Evolutionary conservation across 1,140 invertebrate species (phyloP), one percentile per base, ranked within the genome.

Genomic region (Melipona quadrifasciata): DNA sequence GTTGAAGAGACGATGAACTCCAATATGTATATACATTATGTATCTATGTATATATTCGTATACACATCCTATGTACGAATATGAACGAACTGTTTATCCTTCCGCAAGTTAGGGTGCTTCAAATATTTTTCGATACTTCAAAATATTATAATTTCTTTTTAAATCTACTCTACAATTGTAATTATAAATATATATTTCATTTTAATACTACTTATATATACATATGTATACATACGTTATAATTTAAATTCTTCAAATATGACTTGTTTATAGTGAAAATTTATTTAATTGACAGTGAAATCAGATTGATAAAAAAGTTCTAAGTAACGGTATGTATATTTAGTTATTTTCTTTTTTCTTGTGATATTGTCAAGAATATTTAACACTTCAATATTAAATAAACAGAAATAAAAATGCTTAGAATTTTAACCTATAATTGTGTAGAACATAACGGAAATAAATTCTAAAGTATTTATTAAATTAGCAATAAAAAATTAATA

Each of bases 311-410:
- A 82, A 53, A 17, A 47, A 39, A 31, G 1, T 76, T 57, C 76
- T 81, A 64, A n/a, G 2, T 5, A 57, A 58, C 81, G 34, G 81
- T 82, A 8, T 24, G 81, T 77, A 77, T 68, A 27, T 68, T 14
- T 11, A 17, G 11, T 39, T 19, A 61, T 68, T 67, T 31, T 5
- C 12, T 34, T 21, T 51, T 5, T 53, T 34, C 6, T 57, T 57
- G 4, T 14, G 31, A 5, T 55, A 55, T 27, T 58, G 0, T 27
- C 31, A 19, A 47, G 31, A 39, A 83, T 11, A 12, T 27, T 67
- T 31, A 14, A 16, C 55, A 75, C 1, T 24, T 19, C 34, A n/a
- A 19, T 57, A 5, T 57, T 47, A 57, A 55, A 77, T 68, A 24
- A 55, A 6, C 17, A 17, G 24, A 71, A 79, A 80, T 65, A 16